Percentiles rank a stretch among this genome's conserved stretches.
Conservation (phyloP, 2,113 vertebrate species). For the Grammomys surdaster region DNA sequence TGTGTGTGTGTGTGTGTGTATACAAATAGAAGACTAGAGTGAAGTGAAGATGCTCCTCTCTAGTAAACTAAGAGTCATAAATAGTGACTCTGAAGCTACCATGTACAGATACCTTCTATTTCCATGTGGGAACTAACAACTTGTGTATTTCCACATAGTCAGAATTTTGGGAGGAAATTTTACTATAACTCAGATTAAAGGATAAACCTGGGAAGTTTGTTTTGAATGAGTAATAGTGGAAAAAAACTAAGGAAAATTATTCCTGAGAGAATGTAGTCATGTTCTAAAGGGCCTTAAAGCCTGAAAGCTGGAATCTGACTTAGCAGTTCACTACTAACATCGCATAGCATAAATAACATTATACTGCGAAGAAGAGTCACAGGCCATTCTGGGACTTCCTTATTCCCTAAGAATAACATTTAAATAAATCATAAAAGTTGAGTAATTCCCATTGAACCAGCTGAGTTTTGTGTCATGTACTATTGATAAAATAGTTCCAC, state of each 20-base stretch:
- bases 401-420: neutral
- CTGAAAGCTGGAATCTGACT: neutral
- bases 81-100: neutral
- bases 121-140: neutral
- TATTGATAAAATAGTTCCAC: neutral
- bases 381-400: neutral
- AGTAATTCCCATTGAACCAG: neutral
- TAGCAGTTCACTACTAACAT: neutral
- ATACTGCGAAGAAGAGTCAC: neutral
- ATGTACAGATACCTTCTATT: neutral
- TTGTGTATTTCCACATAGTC: neutral
- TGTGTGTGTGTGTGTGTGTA: neutral
- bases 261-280: neutral
- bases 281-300: neutral
- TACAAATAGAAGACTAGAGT: neutral
- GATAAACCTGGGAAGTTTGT: neutral
- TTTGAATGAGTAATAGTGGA: neutral
- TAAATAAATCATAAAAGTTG: neutral
- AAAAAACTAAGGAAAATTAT: neutral
- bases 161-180: neutral
- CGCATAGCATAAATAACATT: neutral
- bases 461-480: neutral
- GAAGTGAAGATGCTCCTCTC: neutral
- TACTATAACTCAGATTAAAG: neutral
- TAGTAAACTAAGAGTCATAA: neutral